Conservation (phyloP, 2,888 invertebrate genomes). For the Sisyra terminalis region DNA sequence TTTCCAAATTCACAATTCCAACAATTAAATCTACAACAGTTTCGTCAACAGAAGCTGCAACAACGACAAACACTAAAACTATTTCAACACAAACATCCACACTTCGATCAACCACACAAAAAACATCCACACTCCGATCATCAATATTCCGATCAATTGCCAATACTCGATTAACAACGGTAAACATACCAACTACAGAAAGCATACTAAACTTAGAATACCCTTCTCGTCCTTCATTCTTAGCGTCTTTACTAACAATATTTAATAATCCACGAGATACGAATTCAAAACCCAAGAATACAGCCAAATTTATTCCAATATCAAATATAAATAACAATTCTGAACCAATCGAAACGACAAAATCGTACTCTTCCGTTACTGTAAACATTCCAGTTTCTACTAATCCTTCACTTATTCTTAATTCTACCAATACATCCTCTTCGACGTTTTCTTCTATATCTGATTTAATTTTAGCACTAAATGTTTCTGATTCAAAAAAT, state of each 20-base stretch:
- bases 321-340: no score
- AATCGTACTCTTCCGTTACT: constrained; percentile 5
- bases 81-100: constrained; percentile 18
- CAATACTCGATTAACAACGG: no score
- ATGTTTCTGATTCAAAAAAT: no score
- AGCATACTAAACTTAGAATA: no score
- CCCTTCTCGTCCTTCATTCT: no score
- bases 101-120: constrained; percentile 27
- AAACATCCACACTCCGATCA: constrained; percentile 14
- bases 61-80: constrained; percentile 11
- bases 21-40: constrained; percentile 9
- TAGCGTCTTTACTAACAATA: constrained; percentile 9
- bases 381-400: constrained; percentile 12
- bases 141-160: no score
- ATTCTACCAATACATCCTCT: not conserved
- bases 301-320: constrained; percentile 3
- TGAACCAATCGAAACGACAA: no score
- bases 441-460: no score
- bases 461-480: no score
- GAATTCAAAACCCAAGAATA: constrained; percentile 9
- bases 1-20: constrained; percentile 10
- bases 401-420: not conserved
- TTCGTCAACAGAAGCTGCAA: constrained; percentile 19
- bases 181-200: no score
- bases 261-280: constrained; percentile 9